Evolutionary conservation across 2,797 vertebrate species (phyloP), one percentile per base, ranked within the genome.

Genomic region (Thalassophryne amazonica): DNA sequence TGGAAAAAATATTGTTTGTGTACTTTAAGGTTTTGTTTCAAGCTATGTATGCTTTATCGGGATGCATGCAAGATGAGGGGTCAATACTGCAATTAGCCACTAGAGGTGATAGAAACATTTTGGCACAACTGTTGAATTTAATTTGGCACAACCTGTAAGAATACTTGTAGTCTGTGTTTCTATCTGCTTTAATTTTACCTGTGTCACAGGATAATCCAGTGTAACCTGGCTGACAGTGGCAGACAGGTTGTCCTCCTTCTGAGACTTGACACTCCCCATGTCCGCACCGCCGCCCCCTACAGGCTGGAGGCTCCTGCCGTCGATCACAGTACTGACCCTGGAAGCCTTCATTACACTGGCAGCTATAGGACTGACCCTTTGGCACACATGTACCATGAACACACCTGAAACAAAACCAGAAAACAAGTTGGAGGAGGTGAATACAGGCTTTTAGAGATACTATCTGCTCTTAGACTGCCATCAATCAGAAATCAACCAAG

Each of bases 211-310:
- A 73, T 0, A 90, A 76, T 56, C 96, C 96, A 0, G 85, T 90
- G 50, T 90, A 98, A 42, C 89, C 88, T 0, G 92, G 86, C 22
- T 93, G 91, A 34, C 97, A 99, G 45, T 92, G 87, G 20, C 97
- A 99, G 41, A 79, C 69, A 2, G 94, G 87, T 20, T 91, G 90
- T 16, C 95, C 94, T 0, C 22, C 86, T 17, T 94, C 93, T 0
- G 91, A 91, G 39, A 93, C 3, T 0, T 84, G 92, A 65, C 97
- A 99, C 69, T 95, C 93, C 23, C 97, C 97, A 0, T 93, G 93
- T 41, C 76, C 90, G 41, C 97, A 99, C 57, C 89, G 91, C 39
- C 88, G 70, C 80, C 89, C 89, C 61, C 91, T 90, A 85, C 97
- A 99, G 78, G 91, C 83, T 0, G 69, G 50, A 9, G 91, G 90